Conservation (phyloP, 2,113 vertebrate species). For the Prunella fulvescens region DNA sequence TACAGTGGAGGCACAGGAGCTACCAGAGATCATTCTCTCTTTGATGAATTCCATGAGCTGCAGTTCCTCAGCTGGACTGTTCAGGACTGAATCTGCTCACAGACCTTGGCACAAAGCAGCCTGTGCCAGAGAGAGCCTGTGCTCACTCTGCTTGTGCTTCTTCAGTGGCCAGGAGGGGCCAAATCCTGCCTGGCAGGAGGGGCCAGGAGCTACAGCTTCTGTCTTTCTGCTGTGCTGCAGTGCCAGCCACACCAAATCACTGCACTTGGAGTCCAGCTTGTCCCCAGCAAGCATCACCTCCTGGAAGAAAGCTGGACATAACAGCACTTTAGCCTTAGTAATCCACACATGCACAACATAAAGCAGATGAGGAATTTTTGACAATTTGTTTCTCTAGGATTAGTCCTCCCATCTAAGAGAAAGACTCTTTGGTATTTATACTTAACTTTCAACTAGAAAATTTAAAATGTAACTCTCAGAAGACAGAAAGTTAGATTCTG, state of each 20-base stretch:
- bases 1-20: neutral
- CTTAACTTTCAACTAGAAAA: neutral
- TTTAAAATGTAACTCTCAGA: neutral
- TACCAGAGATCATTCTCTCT: neutral
- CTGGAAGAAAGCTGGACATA: neutral
- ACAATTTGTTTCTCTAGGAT: neutral
- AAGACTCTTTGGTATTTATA: neutral
- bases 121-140: neutral
- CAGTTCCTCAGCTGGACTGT: neutral
- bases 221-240: neutral
- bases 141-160: neutral
- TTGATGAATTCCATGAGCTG: neutral
- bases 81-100: neutral
- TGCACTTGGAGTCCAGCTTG: neutral
- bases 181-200: neutral
- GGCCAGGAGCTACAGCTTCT: neutral
- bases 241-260: neutral
- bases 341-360: neutral
- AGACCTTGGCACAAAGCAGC: neutral
- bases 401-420: neutral
- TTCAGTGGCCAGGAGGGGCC: neutral
- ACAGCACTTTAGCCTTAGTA: neutral
- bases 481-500: neutral
- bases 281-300: neutral
- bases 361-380: neutral